A percentile compares a stretch with the other conserved stretches of the same genome.
These are phyloP conservation scores for Crenichthys baileyi DNA, from an alignment of 2,797 vertebrate genomes.

Conservation along the genomic window DNA sequence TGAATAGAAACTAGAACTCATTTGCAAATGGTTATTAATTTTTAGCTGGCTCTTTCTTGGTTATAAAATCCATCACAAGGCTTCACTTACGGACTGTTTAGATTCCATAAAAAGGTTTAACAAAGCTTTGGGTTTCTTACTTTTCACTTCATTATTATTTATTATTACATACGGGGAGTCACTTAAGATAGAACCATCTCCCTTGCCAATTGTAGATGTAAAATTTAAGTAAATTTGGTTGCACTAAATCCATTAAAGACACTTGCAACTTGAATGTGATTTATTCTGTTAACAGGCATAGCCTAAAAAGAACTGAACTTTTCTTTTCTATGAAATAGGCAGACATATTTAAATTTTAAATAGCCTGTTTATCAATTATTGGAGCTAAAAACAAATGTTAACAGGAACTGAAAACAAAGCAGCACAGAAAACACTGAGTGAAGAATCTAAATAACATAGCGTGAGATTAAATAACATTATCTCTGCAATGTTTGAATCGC, in stretches of 20 bases:
- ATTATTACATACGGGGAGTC: neutral
- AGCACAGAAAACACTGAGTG: neutral
- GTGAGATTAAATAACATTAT: neutral
- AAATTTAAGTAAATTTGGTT: neutral
- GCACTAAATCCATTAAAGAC: neutral
- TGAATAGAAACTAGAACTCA: constrained; percentile 68
- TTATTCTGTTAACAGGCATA: neutral
- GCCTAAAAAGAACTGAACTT: neutral
- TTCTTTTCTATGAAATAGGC: neutral
- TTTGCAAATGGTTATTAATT: constrained; percentile 63
- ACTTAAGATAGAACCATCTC: neutral
- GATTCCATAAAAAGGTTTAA: constrained; percentile 12
- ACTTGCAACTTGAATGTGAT: neutral
- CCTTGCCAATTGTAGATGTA: neutral
- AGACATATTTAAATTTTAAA: neutral
- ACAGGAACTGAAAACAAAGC: neutral
- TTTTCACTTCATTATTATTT: neutral
- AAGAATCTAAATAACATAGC: neutral
- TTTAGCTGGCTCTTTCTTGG: constrained; percentile 49
- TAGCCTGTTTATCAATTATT: neutral
- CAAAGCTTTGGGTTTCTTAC: constrained; percentile 2
- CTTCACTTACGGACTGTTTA: constrained; percentile 25
- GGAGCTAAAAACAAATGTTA: neutral
- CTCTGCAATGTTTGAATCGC: neutral
- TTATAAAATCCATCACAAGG: constrained; percentile 40